Conservation (phyloP, 2,888 invertebrate species). For the Drosophila peninsularis region DNA sequence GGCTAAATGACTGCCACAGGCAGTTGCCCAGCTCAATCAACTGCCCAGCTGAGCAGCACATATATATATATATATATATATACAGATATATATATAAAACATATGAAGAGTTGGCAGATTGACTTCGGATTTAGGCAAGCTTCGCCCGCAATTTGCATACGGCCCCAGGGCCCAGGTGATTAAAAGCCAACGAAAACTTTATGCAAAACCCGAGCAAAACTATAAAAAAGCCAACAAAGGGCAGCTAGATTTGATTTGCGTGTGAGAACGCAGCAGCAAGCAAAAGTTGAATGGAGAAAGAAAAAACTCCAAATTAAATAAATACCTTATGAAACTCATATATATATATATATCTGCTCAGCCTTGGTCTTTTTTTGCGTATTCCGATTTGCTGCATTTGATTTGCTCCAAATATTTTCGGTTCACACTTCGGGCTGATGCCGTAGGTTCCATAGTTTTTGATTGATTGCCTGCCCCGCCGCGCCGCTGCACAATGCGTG, state of each 20-base stretch:
- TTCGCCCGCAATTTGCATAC: conserved; percentile 60
- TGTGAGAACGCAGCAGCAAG: conserved; percentile 57
- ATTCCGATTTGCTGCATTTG: conserved; percentile 61
- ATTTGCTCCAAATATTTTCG: conserved; percentile 77
- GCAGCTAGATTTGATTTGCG: conserved; percentile 64
- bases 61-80: background rate
- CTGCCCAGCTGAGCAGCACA: conserved; percentile 12
- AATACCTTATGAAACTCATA: background rate
- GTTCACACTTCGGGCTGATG: conserved; percentile 71
- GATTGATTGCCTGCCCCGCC: conserved; percentile 63
- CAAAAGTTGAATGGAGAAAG: conserved; percentile 15
- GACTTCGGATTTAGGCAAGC: conserved; percentile 18
- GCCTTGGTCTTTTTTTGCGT: conserved; percentile 15
- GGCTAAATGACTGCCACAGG: conserved; percentile 64
- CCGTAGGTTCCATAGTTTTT: conserved; percentile 66
- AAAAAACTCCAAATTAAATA: conserved; percentile 15
- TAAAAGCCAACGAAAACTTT: conserved; percentile 16
- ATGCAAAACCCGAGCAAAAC: conserved; percentile 25
- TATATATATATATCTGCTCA: background rate
- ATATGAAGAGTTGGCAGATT: conserved; percentile 12
- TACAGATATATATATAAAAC: background rate
- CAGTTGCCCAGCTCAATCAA: conserved; percentile 38
- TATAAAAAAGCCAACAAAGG: conserved; percentile 24
- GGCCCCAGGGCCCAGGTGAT: conserved; percentile 38
- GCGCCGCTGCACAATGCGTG: conserved; percentile 43